Percentiles rank a stretch among this genome's conserved stretches.
Conservation (phyloP, 2,797 vertebrate genomes). For the Catostomus latipinnis region DNA sequence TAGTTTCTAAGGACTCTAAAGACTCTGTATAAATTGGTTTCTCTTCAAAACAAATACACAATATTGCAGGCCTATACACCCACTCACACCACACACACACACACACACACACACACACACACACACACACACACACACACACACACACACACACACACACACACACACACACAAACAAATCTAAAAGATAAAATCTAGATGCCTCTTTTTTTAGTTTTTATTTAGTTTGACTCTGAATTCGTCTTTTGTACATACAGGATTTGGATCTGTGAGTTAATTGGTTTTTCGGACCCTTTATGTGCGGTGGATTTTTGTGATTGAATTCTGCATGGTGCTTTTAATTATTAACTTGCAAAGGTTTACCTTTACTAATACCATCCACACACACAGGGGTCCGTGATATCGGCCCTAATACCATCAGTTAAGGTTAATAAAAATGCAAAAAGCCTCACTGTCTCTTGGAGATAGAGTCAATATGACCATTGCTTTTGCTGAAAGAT, state of each 20-base stretch:
- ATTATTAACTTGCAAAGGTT: not conserved
- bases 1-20: not conserved
- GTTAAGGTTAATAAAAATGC: not conserved
- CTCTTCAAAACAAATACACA: not conserved
- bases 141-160: not conserved
- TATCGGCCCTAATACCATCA: not conserved
- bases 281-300: not conserved
- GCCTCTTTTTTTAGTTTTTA: too few species aligned
- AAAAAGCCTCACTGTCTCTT: slow-evolving; percentile 1
- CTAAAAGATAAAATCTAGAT: not conserved
- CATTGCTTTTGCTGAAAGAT: not conserved
- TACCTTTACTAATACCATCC: not conserved
- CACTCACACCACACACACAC: not conserved
- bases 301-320: not conserved
- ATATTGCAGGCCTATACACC: not conserved
- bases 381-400: slow-evolving; percentile 1
- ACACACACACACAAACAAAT: not conserved
- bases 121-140: not conserved
- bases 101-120: not conserved
- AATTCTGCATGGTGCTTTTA: not conserved
- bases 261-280: not conserved
- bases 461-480: not conserved
- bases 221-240: not conserved
- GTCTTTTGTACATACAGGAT: slow-evolving; percentile 17
- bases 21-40: not conserved